Percentiles rank a stretch among this genome's conserved stretches.
Conservation (phyloP, 2,113 vertebrate genomes). For the Tupaia tana region DNA sequence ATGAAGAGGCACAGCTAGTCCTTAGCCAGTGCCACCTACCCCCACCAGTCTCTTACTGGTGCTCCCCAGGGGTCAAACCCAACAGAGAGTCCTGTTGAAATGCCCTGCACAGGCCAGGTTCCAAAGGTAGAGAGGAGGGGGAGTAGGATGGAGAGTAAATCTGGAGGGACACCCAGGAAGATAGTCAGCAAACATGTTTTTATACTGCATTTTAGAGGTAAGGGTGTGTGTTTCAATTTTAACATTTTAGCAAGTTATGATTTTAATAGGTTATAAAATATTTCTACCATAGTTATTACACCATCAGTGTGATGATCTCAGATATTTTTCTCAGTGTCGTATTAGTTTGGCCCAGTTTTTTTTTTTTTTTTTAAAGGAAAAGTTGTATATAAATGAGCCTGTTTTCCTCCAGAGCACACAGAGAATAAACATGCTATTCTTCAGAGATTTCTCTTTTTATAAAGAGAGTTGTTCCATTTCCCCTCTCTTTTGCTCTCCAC, state of each 20-base stretch:
- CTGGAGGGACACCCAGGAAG: not conserved
- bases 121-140: not conserved
- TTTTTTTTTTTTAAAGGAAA: not conserved
- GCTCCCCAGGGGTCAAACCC: not conserved
- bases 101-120: not conserved
- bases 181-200: not conserved
- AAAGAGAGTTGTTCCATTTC: conserved; percentile 42
- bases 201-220: conserved; percentile 27
- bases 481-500: not conserved
- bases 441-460: conserved; percentile 39
- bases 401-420: conserved; percentile 7
- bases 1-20: not conserved
- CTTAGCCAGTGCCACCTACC: not conserved
- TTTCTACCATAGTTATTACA: conserved; percentile 42
- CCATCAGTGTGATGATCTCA: conserved; percentile 39
- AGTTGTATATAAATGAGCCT: conserved; percentile 45
- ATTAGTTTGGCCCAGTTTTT: not conserved
- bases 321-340: conserved; percentile 47
- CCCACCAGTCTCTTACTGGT: not conserved
- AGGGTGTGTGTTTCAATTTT: conserved; percentile 24
- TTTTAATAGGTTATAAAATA: conserved; percentile 67
- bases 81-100: not conserved
- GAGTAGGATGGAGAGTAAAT: not conserved
- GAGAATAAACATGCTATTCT: conserved; percentile 61
- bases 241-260: conserved; percentile 42